Base-by-base conservation (phyloP, 2,888 invertebrate species). In the Volucella inflata region DNA sequence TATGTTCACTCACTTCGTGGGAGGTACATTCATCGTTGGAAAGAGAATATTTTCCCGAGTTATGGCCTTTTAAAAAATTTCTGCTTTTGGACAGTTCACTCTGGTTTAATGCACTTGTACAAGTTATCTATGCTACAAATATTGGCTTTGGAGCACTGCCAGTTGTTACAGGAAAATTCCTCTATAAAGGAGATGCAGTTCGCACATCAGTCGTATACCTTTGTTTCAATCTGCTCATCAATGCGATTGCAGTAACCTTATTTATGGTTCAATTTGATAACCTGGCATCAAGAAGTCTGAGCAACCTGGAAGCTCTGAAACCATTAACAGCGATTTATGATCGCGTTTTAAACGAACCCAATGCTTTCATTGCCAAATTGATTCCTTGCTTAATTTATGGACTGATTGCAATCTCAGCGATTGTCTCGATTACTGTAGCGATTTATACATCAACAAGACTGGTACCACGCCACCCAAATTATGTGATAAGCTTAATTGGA, bases 141-240 rank as follows among this genome's bases (percentile, higher is more conserved):
- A 92, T 92, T 74, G 92, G 92, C 17, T 90, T 91, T 55, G 92
- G 92, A 14, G 90, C 90, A 2, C 84, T 92, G 64, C 91, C 92
- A 12, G 91, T 92, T 87, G 67, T 92, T n/a, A 92, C 92, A 1
- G 92, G 92, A 4, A 92, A 92, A 87, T 92, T 92, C 87, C 89
- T 92, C 30, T 92, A 92, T 84, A 92, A 92, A 88, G 91, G 92
- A 36, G 92, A 92, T 81, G 92, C 92, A 0, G 92, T 92, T 38
- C 89, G 92, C 64, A 92, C 92, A 16, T 91, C 92, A 0, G 88
- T 91, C 46, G 90, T 92, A 10, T 92, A 92, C 64, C 88, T 92
- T n/a, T 92, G 92, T 87, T 92, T 92, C 68, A 92, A 92, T 89
- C 87, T 92, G 70, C 89, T 92, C 67, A 89, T 92, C 76, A 91